These are phyloP conservation scores for Tineola bisselliella DNA, from an alignment of 2,888 invertebrate species.

Conservation along the genomic window DNA sequence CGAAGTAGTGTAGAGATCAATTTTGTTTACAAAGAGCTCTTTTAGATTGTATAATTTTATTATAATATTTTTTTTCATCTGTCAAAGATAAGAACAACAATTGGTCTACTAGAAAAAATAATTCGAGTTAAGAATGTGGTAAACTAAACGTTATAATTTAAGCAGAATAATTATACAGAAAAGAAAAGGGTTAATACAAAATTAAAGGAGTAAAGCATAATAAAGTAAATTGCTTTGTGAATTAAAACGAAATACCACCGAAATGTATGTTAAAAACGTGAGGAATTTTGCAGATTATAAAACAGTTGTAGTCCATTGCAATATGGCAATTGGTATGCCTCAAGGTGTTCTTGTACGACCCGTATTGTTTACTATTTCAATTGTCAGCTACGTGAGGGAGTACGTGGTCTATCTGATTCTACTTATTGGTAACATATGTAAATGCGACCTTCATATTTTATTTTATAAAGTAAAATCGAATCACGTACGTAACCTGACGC, in stretches of 20 bases:
- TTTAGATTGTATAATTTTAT: too few species aligned
- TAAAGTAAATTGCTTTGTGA: background rate
- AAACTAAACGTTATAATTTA: too few species aligned
- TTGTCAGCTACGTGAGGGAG: background rate
- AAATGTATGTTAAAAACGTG: background rate
- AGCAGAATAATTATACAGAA: too few species aligned
- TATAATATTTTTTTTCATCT: too few species aligned
- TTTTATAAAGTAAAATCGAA: conserved; percentile 6
- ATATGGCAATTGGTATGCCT: background rate
- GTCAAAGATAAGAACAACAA: too few species aligned
- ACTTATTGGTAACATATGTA: background rate
- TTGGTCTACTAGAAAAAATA: too few species aligned
- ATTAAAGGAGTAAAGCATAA: background rate
- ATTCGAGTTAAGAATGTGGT: too few species aligned
- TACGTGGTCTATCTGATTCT: conserved; percentile 2
- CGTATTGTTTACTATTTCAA: conserved; percentile 5
- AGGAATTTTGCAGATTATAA: background rate
- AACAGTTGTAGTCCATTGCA: background rate
- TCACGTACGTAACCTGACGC: conserved; percentile 2
- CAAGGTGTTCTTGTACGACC: background rate
- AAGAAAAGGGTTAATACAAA: background rate
- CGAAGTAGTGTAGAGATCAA: too few species aligned
- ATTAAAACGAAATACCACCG: background rate
- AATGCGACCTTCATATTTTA: background rate
- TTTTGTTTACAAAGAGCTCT: too few species aligned